A percentile compares a stretch with the other conserved stretches of the same genome.
phyloP scores from a whole-genome alignment of 2,113 vertebrate genomes.

The Chaetorhynchus papuensis region DNA sequence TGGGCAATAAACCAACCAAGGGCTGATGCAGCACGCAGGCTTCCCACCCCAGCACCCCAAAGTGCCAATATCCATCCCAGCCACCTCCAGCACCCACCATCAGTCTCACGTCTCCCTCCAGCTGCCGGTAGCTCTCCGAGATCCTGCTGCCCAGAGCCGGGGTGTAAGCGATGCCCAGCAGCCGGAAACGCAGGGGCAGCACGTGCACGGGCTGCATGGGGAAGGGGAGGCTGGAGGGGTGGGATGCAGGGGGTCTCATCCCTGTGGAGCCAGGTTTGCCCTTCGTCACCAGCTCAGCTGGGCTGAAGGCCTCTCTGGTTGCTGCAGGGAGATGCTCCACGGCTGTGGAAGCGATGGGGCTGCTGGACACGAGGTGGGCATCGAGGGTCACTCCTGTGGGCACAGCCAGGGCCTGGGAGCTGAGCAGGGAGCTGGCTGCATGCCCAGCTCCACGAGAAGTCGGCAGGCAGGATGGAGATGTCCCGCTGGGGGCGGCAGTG shows the following conservation, averaged over 20 bases:
- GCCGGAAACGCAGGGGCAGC: constrained; percentile 14
- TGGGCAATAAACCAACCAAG: not conserved
- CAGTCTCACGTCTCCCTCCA: not conserved
- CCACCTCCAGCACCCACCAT: not conserved
- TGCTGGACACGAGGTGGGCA: fast-evolving
- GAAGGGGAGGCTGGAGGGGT: not conserved
- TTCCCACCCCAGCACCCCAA: not conserved
- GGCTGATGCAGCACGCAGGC: not conserved
- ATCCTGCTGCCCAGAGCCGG: not conserved
- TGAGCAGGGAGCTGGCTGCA: not conserved
- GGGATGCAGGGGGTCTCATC: not conserved
- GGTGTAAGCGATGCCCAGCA: not conserved
- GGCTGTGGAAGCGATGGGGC: not conserved
- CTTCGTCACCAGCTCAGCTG: fast-evolving
- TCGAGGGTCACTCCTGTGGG: not conserved
- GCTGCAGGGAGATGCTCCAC: not conserved
- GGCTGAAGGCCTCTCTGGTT: not conserved
- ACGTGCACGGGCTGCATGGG: fast-evolving
- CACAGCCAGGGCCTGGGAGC: not conserved
- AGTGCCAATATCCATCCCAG: fast-evolving
- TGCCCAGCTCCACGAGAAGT: not conserved
- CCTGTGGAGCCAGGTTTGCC: not conserved
- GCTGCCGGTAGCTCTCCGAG: not conserved
- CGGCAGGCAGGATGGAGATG: not conserved
- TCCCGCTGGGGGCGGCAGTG: fast-evolving